Base-by-base conservation (phyloP, 64 coral and sea anemone genomes). In the Pocillopora damicornis region DNA sequence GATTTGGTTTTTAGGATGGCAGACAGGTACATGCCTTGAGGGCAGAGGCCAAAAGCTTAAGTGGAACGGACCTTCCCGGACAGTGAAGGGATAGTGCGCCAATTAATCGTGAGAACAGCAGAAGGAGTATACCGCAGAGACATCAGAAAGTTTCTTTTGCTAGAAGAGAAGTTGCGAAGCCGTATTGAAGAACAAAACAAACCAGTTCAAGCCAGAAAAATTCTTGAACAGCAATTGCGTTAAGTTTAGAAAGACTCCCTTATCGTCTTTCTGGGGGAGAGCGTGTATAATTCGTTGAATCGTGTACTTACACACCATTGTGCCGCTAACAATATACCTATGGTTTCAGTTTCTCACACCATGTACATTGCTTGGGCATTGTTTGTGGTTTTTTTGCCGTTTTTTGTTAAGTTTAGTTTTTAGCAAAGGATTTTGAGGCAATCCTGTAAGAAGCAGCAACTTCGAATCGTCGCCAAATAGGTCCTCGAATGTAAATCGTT, bases 11-110 rank as follows among this genome's bases (percentile, higher is more conserved):
- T 89, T 2, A 30, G 30, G 12, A 35, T 93, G 36, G 65, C 71
- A 73, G 87, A 89, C 45, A 82, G 68, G 75, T 78, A 83, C 23
- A 79, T 61, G 3, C 87, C 91, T 15, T 81, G 75, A 61, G 91
- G 86, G 30, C 37, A 88, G 36, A 89, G 91, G 79, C 91, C 88
- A 9, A 93, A 93, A 86, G 87, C 87, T 14, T 34, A 89, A 15
- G 66, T 89, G 26, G 83, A 85, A 75, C 72, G 83, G 35, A 89
- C 61, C 17, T 89, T 88, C 79, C 74, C 80, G 1, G 80, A 86
- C 59, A 81, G 14, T 67, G 88, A 78, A 68, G 63, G 80, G 18
- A 75, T 93, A 13, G 92, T 93, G 30, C 79, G 86, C 34, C 86
- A 79, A 77, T 86, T 92, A n/a, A 76, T 73, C 15, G 57, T 88